These are phyloP conservation scores for Manis javanica DNA, from an alignment of 2,797 vertebrate genomes.

Conservation along the genomic window DNA sequence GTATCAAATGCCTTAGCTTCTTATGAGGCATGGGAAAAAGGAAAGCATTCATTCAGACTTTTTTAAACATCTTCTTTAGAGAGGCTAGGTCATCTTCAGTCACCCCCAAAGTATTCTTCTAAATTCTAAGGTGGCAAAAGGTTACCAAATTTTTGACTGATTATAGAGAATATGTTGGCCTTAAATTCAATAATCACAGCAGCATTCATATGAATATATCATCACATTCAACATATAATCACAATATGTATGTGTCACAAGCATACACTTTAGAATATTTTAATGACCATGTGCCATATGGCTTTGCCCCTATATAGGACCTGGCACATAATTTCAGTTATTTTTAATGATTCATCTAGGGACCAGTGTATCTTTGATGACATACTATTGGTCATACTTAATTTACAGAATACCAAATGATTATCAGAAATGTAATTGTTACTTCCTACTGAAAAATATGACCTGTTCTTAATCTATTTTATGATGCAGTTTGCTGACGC, in stretches of 20 bases:
- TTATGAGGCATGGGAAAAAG: background rate
- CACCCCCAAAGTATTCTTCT: background rate
- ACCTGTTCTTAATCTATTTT: constrained; percentile 49
- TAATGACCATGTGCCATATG: background rate
- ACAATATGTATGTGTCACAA: background rate
- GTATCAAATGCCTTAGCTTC: constrained; percentile 1
- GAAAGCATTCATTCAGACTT: background rate
- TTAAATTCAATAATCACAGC: constrained; percentile 9
- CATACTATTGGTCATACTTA: background rate
- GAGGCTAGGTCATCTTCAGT: background rate
- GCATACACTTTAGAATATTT: constrained; percentile 5
- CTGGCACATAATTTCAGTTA: constrained; percentile 20
- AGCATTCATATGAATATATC: background rate
- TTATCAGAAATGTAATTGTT: constrained; percentile 47
- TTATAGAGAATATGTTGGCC: background rate
- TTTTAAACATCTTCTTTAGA: background rate
- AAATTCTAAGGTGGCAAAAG: constrained; percentile 38
- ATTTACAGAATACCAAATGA: background rate
- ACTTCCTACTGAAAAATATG: constrained; percentile 49
- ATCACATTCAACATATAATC: no score
- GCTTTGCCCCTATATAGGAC: constrained; percentile 34
- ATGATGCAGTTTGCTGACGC: constrained; percentile 46
- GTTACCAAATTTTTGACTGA: constrained; percentile 9
- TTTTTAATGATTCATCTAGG: constrained; percentile 28
- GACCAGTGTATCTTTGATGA: background rate